Evolutionary conservation across 2,113 vertebrate species (phyloP), one percentile per base, ranked within the genome.

Genomic region (Turnix velox): DNA sequence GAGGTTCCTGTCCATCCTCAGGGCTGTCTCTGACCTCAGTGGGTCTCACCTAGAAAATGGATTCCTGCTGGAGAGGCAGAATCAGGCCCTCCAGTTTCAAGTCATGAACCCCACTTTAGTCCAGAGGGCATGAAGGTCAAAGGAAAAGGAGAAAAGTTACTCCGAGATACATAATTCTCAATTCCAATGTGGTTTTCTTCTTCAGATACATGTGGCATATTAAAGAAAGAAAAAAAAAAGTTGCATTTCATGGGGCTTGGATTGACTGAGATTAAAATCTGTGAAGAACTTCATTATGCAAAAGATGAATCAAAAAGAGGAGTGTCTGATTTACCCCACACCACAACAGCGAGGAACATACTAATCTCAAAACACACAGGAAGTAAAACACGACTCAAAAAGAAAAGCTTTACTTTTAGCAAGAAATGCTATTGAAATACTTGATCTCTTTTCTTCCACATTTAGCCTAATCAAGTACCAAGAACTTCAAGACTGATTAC

Each of bases 391-490:
- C n/a, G 40, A 48, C 10, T 69, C 22, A 82, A 74, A 86, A 20
- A 27, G n/a, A 69, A 78, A 90, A 48, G 43, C 54, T 91, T 90
- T 79, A 87, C 19, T 76, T 89, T 54, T 65, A 76, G 14, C 59
- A 89, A 4, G 14, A 81, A 78, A 49, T 68, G 22, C 8, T 59
- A 27, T 61, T 17, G 18, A 73, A 51, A 62, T 9, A 77, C 58
- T 39, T 55, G 10, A 33, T 72, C 57, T 65, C 69, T 89, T 51
- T 30, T 91, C 45, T 49, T 19, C 4, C 54, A 8, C 76, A 92
- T 88, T 91, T 65, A 90, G 68, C 18, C 24, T 59, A 63, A 81
- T 66, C 33, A 39, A 96, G 31, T 25, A 73, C 20, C 20, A 63
- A 40, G 43, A 92, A 79, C 62, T 76, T 12, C 14, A 92, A 84